Evolutionary conservation across 2,888 invertebrate genomes (phyloP).

Genomic region (Drosophila neotestacea): DNA sequence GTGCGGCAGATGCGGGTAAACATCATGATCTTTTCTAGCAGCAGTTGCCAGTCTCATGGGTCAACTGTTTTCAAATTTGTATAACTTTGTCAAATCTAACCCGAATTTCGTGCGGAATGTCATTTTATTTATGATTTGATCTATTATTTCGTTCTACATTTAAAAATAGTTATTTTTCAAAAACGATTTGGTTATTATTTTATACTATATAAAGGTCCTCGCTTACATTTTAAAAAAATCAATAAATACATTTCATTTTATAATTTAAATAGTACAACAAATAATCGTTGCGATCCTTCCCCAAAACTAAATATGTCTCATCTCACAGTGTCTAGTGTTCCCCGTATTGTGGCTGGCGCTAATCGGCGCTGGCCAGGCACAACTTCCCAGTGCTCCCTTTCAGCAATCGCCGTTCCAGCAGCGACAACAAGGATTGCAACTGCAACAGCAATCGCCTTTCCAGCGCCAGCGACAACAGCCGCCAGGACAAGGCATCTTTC

Average conservation of each 20-base stretch:
- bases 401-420: slow-evolving; percentile 80
- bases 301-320: slow-evolving; percentile 2
- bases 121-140: no score
- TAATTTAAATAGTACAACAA: no score
- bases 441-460: slow-evolving; percentile 64
- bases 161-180: no score
- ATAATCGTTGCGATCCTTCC: no score
- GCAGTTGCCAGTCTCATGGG: background rate
- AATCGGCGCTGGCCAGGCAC: slow-evolving; percentile 42
- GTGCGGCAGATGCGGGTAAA: slow-evolving; percentile 55
- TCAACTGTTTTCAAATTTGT: no score
- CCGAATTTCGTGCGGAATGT: no score
- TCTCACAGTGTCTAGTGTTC: slow-evolving; percentile 34
- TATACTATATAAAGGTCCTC: no score
- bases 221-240: no score
- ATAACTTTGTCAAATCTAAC: no score
- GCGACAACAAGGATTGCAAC: slow-evolving; percentile 64
- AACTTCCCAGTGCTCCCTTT: slow-evolving; percentile 68
- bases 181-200: no score
- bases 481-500: slow-evolving; percentile 66
- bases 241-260: no score
- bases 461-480: slow-evolving; percentile 49
- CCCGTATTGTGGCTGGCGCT: slow-evolving; percentile 39
- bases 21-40: slow-evolving; percentile 18
- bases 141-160: no score